Evolutionary conservation across 2,888 invertebrate genomes (phyloP), one percentile per base, ranked within the genome.

Genomic region (Synergus umbraculus): DNA sequence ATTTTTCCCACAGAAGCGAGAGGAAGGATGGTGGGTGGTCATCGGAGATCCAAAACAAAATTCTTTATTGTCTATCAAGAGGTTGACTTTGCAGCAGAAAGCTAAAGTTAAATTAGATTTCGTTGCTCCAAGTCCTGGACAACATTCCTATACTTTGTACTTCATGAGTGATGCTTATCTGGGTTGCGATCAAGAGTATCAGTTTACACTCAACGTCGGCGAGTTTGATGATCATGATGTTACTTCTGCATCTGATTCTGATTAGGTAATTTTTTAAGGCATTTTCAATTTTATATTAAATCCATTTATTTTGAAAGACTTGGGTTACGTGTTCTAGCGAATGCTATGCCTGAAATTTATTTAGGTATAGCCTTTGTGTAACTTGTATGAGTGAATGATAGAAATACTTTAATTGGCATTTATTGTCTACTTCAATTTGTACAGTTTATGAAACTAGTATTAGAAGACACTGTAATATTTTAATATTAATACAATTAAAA

Each of bases 161-260:
- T 99, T 98, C 93, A 99, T 99, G 98, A 98, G 98, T 88, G 99
- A 99, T 92, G 97, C 99, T 0, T 99, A 99, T 92, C 95, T 99
- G 90, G 99, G 99, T 10, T 99, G 99, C 89, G 99, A 99, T 94
- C 99, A 99, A 93, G 99, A 99, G 93, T 99, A 99, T 93, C 97
- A 97, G 93, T 98, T 99, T 92, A 94, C 94, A 0, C 96, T 97
- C 15, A 96, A 96, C 85, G 97, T 98, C 8, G 96, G 95, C 0
- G 97, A 96, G 88, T 95, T 95, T 87, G 95, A 95, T 84, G 95
- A 95, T 37, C 37, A 37, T 4, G 95, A 95, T 79, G 95, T 93
- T 64, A 94, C 93, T 87, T 92, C 92, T 2, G 91, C 84, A 2
- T 91, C 92, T 0, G 92, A 92, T 85, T 95, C 95, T 10, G 95